Percentiles rank a stretch among this genome's conserved stretches.
Evolutionary conservation across 2,888 invertebrate species (phyloP).

Genomic region (Andrena hattorfiana): DNA sequence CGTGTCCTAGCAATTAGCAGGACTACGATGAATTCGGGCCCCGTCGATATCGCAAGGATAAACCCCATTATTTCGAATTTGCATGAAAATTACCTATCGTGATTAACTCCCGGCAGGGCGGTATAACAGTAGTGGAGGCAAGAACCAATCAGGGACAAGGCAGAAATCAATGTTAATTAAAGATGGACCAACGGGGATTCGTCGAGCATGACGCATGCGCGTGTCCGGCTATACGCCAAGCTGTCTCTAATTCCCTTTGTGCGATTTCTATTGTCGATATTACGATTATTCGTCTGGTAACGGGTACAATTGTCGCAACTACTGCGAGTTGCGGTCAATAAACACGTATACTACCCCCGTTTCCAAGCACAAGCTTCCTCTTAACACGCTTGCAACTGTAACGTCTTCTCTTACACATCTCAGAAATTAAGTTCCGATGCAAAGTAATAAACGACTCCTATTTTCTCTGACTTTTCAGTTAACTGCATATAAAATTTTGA

Average conservation of each 20-base stretch:
- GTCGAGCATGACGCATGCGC: conserved; percentile 61
- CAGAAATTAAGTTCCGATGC: not conserved
- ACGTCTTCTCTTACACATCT: not conserved
- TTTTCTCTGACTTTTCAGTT: too few species aligned
- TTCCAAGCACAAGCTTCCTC: not conserved
- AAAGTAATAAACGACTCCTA: too few species aligned
- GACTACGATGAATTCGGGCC: conserved; percentile 8
- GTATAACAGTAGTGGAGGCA: conserved; percentile 60
- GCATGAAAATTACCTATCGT: conserved; percentile 63
- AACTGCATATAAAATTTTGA: too few species aligned
- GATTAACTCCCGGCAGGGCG: conserved; percentile 53
- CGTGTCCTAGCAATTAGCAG: conserved; percentile 8
- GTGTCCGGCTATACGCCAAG: conserved; percentile 6
- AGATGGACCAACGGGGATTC: conserved; percentile 63
- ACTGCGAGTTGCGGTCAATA: conserved; percentile 49
- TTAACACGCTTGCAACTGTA: not conserved
- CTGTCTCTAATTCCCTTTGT: conserved; percentile 65
- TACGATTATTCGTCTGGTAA: conserved; percentile 65
- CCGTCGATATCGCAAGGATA: conserved; percentile 35
- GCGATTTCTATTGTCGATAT: conserved; percentile 64
- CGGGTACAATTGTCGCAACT: conserved; percentile 60
- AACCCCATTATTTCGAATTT: conserved; percentile 66
- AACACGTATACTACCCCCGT: conserved; percentile 4
- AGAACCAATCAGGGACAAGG: conserved; percentile 63
- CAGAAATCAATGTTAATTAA: conserved; percentile 74